Evolutionary conservation across 2,113 vertebrate species (phyloP).

Genomic region (Oryzias celebensis): DNA sequence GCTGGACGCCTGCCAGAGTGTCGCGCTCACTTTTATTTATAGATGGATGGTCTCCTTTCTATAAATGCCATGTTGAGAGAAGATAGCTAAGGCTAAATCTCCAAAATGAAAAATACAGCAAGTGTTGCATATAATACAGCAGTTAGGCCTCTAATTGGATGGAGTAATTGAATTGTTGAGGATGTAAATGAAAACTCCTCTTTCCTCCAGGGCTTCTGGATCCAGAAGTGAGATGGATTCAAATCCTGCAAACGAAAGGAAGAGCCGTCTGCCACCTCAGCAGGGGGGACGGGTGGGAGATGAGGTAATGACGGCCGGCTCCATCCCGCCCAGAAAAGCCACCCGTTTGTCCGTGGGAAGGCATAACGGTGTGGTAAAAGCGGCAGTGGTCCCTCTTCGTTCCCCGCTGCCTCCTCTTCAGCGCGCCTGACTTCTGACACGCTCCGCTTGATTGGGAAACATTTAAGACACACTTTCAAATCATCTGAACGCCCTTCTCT

Average conservation of each 20-base stretch:
- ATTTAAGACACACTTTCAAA: neutral
- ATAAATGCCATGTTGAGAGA: neutral
- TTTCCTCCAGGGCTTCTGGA: constrained; percentile 16
- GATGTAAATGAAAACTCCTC: neutral
- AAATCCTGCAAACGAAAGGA: constrained; percentile 27
- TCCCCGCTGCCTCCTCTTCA: neutral
- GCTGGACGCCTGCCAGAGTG: constrained; percentile 18
- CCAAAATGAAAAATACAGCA: constrained; percentile 1
- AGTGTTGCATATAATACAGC: neutral
- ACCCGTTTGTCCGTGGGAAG: constrained; percentile 22
- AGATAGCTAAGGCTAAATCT: too few species aligned
- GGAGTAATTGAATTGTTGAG: too few species aligned
- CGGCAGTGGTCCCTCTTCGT: constrained; percentile 1
- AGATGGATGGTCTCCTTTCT: constrained; percentile 10
- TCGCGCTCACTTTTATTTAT: constrained; percentile 9
- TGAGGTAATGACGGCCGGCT: constrained; percentile 7
- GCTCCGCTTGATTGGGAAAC: neutral
- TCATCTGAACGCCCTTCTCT: neutral
- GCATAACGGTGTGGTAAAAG: constrained; percentile 28
- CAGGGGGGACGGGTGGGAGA: constrained; percentile 9
- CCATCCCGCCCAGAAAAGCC: constrained; percentile 30
- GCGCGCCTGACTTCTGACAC: constrained; percentile 10
- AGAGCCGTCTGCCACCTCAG: constrained; percentile 43
- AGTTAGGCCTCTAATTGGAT: too few species aligned
- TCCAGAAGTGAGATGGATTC: neutral